phyloP scores from a whole-genome alignment of 2,797 vertebrate species.

The Serranus cabrilla region DNA sequence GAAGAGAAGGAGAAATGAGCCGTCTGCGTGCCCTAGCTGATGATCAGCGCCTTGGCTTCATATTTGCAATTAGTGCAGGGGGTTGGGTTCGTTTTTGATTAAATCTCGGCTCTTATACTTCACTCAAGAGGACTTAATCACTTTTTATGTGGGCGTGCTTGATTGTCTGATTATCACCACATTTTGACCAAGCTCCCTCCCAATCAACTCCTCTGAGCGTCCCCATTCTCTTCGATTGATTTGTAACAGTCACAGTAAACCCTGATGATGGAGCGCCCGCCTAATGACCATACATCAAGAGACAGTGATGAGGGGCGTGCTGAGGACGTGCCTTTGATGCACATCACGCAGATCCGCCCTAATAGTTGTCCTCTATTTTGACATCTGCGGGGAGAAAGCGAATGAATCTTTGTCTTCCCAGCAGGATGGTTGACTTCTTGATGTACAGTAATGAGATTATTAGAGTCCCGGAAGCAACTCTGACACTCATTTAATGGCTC shows the following conservation, averaged over 20 bases:
- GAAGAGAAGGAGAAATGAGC: conserved; percentile 18
- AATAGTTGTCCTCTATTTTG: conserved; percentile 76
- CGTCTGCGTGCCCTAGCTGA: conserved; percentile 35
- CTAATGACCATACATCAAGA: conserved; percentile 78
- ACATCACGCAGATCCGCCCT: conserved; percentile 60
- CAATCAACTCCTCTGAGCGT: conserved; percentile 67
- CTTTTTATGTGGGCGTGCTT: conserved; percentile 79
- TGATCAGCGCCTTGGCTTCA: conserved; percentile 69
- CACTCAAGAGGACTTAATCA: conserved; percentile 83
- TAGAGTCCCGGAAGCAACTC: conserved; percentile 65
- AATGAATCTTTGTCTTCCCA: conserved; percentile 61
- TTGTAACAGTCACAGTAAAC: conserved; percentile 75
- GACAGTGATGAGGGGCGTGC: conserved; percentile 66
- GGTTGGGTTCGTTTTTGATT: conserved; percentile 78
- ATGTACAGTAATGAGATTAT: conserved; percentile 82
- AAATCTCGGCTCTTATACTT: conserved; percentile 77
- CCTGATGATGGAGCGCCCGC: conserved; percentile 70
- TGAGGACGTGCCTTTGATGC: conserved; percentile 48
- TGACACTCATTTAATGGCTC: conserved; percentile 62
- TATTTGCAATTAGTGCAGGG: conserved; percentile 78
- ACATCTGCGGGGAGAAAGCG: conserved; percentile 57
- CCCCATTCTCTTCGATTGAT: conserved; percentile 74
- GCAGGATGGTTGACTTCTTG: conserved; percentile 63
- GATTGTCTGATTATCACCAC: conserved; percentile 82
- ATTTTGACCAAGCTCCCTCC: conserved; percentile 68